phyloP scores from a whole-genome alignment of 2,888 invertebrate species.

The Mythimna albipuncta region DNA sequence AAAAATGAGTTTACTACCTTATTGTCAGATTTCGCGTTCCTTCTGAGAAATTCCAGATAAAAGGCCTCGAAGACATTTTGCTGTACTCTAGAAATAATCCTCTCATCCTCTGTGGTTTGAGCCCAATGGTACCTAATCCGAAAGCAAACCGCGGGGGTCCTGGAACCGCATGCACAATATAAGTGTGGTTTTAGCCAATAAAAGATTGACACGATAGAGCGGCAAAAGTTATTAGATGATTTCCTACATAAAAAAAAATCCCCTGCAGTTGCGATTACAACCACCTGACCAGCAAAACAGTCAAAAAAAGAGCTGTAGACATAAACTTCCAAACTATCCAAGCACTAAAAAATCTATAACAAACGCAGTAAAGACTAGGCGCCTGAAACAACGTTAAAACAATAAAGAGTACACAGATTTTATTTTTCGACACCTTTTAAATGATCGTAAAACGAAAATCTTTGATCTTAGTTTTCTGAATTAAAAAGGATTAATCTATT shows the following conservation, averaged over 20 bases:
- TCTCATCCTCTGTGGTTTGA: background rate
- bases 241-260: no score
- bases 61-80: background rate
- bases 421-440: background rate
- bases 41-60: background rate
- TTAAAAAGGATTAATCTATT: no score
- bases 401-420: constrained; percentile 5
- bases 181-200: no score
- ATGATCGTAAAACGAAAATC: background rate
- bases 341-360: constrained; percentile 20
- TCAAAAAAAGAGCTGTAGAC: background rate
- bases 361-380: background rate
- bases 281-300: background rate
- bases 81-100: background rate
- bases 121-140: no score
- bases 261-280: background rate
- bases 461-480: constrained; percentile 4
- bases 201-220: no score
- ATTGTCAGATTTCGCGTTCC: background rate
- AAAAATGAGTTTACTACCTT: no score
- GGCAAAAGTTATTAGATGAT: no score
- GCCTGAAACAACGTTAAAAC: background rate
- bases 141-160: no score
- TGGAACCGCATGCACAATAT: no score
- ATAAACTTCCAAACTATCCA: constrained; percentile 16